Evolutionary conservation across 2,888 invertebrate species (phyloP).

Genomic region (Acanthopleura granulata): DNA sequence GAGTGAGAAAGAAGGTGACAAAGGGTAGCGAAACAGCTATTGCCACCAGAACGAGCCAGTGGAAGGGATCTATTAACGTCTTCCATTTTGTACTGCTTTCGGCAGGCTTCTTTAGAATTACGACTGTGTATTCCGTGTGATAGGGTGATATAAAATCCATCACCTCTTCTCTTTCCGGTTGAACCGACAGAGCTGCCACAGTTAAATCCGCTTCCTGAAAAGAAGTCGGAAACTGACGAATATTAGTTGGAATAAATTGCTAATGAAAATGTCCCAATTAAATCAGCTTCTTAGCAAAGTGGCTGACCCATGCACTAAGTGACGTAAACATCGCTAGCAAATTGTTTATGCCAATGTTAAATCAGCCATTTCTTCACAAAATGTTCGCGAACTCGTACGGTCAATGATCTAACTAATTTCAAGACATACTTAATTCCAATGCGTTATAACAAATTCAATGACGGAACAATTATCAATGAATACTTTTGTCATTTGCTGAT

Average conservation of each 20-base stretch:
- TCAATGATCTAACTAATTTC: no score
- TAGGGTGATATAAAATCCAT: conserved; percentile 29
- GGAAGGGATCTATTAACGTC: conserved; percentile 37
- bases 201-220: conserved; percentile 28
- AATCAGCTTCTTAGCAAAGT: no score
- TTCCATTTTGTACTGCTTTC: conserved; percentile 4
- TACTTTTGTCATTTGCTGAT: no score
- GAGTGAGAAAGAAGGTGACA: conserved; percentile 33
- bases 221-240: neutral
- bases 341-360: no score
- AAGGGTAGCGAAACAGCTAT: conserved; percentile 38
- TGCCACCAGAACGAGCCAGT: conserved; percentile 42
- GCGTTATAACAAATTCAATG: no score
- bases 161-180: conserved; percentile 21
- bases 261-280: neutral
- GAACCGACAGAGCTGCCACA: conserved; percentile 26
- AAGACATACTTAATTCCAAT: no score
- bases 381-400: no score
- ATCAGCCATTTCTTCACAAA: no score
- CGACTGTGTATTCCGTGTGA: conserved; percentile 24
- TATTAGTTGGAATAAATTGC: neutral
- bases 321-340: no score
- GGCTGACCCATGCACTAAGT: no score
- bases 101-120: conserved; percentile 22
- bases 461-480: no score